Evolutionary conservation across 2,797 vertebrate genomes (phyloP).

Genomic region (Galago senegalensis): DNA sequence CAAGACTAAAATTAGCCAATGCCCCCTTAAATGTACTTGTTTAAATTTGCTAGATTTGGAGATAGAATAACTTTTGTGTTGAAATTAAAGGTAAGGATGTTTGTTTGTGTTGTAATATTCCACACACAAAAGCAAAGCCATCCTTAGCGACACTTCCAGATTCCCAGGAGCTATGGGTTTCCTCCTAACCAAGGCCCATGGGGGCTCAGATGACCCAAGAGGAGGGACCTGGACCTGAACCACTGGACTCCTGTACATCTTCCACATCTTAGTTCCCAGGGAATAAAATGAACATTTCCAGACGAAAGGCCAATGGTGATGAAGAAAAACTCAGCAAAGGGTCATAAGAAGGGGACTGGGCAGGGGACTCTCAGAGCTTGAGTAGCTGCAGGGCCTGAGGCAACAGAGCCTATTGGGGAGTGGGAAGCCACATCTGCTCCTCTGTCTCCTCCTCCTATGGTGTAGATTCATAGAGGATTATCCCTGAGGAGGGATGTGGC

Average conservation of each 20-base stretch:
- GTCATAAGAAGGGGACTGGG: background rate
- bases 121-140: background rate
- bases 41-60: background rate
- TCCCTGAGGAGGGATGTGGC: background rate
- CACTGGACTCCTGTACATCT: background rate
- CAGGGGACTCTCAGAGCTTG: background rate
- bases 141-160: background rate
- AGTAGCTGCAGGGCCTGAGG: background rate
- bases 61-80: background rate
- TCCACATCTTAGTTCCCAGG: background rate
- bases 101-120: background rate
- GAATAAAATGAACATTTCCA: background rate
- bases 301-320: background rate
- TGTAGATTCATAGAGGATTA: background rate
- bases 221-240: background rate
- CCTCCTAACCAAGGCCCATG: accelerated
- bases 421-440: background rate
- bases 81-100: background rate
- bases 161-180: accelerated
- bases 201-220: background rate
- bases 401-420: no score
- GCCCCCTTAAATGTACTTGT: background rate
- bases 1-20: background rate
- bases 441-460: background rate
- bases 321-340: background rate